These are phyloP conservation scores for Ecliptopera silaceata DNA, from an alignment of 2,888 invertebrate species.

Conservation along the genomic window DNA sequence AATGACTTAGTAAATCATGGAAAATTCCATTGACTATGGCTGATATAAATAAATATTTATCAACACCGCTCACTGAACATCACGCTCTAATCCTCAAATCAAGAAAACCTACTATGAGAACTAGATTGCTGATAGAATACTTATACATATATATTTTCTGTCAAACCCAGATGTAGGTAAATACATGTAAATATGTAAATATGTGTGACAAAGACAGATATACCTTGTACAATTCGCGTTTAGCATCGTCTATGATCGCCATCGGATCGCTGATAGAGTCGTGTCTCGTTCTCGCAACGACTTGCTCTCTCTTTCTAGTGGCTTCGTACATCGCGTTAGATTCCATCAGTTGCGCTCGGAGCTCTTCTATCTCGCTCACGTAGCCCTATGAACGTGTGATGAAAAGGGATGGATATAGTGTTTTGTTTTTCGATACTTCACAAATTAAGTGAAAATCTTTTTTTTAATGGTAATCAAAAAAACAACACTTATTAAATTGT, in stretches of 20 bases:
- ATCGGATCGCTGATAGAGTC: slow-evolving; percentile 67
- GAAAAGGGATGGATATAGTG: slow-evolving; percentile 1
- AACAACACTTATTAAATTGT: too few relatives aligned
- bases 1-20: too few relatives aligned
- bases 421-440: background rate
- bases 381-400: slow-evolving; percentile 85
- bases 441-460: too few relatives aligned
- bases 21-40: too few relatives aligned
- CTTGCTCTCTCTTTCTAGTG: slow-evolving; percentile 63
- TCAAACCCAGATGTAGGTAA: too few relatives aligned
- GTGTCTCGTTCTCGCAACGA: slow-evolving; percentile 59
- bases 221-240: slow-evolving; percentile 88
- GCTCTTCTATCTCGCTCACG: slow-evolving; percentile 94
- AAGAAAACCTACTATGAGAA: too few relatives aligned
- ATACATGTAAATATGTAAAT: background rate
- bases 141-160: too few relatives aligned
- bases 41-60: too few relatives aligned
- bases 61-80: too few relatives aligned
- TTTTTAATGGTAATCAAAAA: too few relatives aligned
- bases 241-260: slow-evolving; percentile 87
- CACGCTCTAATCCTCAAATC: too few relatives aligned
- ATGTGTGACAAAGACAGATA: background rate
- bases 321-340: slow-evolving; percentile 83
- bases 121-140: too few relatives aligned
- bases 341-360: slow-evolving; percentile 94